Percentiles rank a stretch among this genome's conserved stretches.
phyloP scores from a whole-genome alignment of 2,888 invertebrate genomes.

The Tetheella fluctuosa region DNA sequence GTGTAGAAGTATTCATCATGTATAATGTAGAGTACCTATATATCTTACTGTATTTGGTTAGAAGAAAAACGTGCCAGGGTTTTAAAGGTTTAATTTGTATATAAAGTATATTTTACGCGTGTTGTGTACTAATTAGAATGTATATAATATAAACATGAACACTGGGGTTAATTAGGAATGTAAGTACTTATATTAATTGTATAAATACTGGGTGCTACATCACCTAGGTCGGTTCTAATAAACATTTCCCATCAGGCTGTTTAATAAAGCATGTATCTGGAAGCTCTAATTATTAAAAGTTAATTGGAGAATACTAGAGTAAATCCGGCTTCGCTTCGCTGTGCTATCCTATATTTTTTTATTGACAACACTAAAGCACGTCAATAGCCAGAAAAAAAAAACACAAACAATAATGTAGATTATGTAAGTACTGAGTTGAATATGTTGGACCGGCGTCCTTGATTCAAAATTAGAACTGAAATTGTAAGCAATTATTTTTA shows the following conservation, averaged over 20 bases:
- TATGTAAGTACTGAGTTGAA: neutral
- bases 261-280: too few relatives aligned
- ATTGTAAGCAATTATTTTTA: neutral
- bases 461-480: neutral
- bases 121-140: constrained; percentile 6
- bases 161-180: constrained; percentile 12
- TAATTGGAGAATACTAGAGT: too few relatives aligned
- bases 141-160: neutral
- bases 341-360: too few relatives aligned
- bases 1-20: too few relatives aligned
- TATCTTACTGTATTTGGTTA: too few relatives aligned
- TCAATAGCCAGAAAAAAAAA: too few relatives aligned
- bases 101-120: constrained; percentile 5
- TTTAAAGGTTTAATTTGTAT: constrained; percentile 6
- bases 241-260: too few relatives aligned
- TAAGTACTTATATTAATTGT: neutral
- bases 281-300: too few relatives aligned
- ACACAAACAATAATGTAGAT: neutral
- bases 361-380: too few relatives aligned
- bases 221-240: neutral
- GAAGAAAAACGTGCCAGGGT: neutral
- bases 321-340: too few relatives aligned
- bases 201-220: neutral
- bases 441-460: neutral
- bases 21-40: too few relatives aligned